These are phyloP conservation scores for Molanna angustata DNA, from an alignment of 2,888 invertebrate species.

Conservation along the genomic window DNA sequence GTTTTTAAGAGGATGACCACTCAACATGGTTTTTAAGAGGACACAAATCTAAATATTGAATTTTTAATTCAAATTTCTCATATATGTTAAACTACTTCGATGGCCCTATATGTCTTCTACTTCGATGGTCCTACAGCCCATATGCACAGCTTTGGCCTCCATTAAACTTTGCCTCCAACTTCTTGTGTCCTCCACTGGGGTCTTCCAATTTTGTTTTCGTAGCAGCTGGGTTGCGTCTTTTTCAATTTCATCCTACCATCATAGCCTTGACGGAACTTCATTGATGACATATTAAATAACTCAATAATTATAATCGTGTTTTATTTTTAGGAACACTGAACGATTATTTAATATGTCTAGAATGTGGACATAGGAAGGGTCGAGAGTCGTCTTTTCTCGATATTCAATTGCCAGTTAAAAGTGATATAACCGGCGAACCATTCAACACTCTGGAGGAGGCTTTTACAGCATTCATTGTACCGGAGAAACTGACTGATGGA, in stretches of 20 bases:
- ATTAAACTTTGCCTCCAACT: too few relatives aligned
- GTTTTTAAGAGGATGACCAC: too few relatives aligned
- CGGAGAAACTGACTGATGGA: constrained; percentile 76
- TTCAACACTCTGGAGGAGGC: constrained; percentile 84
- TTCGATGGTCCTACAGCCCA: too few relatives aligned
- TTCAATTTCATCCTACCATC: not conserved
- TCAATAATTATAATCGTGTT: not conserved
- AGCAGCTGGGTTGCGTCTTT: not conserved
- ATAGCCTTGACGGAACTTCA: not conserved
- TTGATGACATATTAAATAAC: not conserved
- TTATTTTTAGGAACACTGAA: not conserved
- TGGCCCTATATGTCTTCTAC: too few relatives aligned
- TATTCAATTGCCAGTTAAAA: constrained; percentile 80
- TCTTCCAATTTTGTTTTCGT: not conserved
- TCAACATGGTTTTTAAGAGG: too few relatives aligned
- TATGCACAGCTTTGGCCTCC: too few relatives aligned
- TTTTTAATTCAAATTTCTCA: too few relatives aligned
- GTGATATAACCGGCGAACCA: constrained; percentile 73
- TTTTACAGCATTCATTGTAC: constrained; percentile 76
- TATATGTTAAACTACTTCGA: too few relatives aligned
- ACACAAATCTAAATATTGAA: too few relatives aligned
- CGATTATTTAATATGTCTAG: constrained; percentile 86
- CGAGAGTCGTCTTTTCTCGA: constrained; percentile 68
- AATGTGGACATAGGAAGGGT: constrained; percentile 58
- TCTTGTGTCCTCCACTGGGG: too few relatives aligned